Conservation (phyloP, 2,888 invertebrate genomes). For the Ennomos erosarius region DNA sequence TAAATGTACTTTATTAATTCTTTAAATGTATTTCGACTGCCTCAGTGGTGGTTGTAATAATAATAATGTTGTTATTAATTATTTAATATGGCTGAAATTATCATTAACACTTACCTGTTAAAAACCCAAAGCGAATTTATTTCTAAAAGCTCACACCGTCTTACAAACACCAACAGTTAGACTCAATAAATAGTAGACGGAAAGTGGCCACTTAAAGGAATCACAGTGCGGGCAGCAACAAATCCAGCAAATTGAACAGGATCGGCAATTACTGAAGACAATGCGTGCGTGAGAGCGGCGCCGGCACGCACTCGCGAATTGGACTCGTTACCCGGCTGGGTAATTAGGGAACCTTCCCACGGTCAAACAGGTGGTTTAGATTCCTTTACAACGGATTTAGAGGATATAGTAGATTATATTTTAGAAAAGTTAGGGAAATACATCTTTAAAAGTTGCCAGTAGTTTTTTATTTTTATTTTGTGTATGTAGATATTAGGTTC, state of each 20-base stretch:
- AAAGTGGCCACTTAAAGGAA: conserved; percentile 83
- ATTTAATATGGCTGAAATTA: too few species aligned
- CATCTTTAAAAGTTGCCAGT: too few species aligned
- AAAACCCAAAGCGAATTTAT: too few species aligned
- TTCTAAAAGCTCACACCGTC: not conserved
- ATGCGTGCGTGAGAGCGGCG: conserved; percentile 83
- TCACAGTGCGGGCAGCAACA: conserved; percentile 80
- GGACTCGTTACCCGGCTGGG: conserved; percentile 78
- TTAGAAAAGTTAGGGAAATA: too few species aligned
- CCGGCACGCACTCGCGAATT: conserved; percentile 80
- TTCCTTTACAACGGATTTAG: conserved; percentile 11
- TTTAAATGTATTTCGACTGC: too few species aligned
- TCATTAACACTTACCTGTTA: too few species aligned
- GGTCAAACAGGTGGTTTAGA: conserved; percentile 50
- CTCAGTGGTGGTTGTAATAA: too few species aligned
- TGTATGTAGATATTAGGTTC: too few species aligned
- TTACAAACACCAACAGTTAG: conserved; percentile 15
- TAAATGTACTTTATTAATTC: too few species aligned
- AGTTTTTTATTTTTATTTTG: too few species aligned
- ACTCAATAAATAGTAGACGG: conserved; percentile 51
- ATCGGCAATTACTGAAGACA: conserved; percentile 84
- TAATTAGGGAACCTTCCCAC: conserved; percentile 83
- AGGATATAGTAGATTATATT: not conserved
- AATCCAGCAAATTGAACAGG: conserved; percentile 82
- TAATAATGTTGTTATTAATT: too few species aligned